These are phyloP conservation scores for Halcyon smyrnensis DNA, from an alignment of 2,797 vertebrate species.

Conservation along the genomic window DNA sequence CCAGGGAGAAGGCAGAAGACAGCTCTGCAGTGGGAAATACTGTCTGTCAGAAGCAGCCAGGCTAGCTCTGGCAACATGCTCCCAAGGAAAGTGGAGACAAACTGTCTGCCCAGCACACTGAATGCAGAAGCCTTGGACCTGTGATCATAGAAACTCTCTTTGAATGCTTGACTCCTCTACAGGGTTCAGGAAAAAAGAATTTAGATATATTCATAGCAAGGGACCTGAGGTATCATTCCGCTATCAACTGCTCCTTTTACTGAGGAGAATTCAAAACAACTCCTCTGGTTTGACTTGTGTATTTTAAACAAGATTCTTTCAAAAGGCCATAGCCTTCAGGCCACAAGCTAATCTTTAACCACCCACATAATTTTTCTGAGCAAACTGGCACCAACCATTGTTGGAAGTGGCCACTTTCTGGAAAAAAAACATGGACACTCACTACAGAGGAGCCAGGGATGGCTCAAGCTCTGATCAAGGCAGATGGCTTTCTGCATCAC, in stretches of 20 bases:
- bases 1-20: neutral
- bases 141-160: neutral
- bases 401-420: neutral
- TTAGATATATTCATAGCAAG: neutral
- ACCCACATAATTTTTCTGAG: neutral
- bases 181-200: neutral
- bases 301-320: neutral
- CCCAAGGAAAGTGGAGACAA: conserved; percentile 29
- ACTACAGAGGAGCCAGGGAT: neutral
- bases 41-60: conserved; percentile 14
- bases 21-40: neutral
- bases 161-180: neutral
- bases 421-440: neutral
- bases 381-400: neutral
- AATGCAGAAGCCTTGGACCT: conserved; percentile 1
- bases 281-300: neutral
- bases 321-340: neutral
- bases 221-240: neutral
- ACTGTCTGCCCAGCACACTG: conserved; percentile 17
- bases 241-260: neutral
- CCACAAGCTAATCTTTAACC: neutral
- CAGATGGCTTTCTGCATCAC: neutral
- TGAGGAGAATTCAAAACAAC: neutral
- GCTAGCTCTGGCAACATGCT: neutral
- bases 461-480: neutral